phyloP scores from a whole-genome alignment of 2,888 invertebrate genomes.

The Heliconius charithonia region DNA sequence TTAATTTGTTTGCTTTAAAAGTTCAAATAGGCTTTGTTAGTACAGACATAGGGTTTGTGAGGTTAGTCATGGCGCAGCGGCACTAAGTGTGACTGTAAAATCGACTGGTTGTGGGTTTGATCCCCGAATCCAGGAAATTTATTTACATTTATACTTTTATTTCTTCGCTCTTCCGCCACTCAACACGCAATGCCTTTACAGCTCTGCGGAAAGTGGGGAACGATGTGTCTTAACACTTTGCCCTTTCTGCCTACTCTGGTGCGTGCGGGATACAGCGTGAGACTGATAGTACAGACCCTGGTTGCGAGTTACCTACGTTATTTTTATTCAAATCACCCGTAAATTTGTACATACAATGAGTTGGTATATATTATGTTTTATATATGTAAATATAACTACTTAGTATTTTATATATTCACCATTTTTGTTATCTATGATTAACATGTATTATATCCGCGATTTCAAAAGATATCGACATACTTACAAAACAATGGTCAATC shows the following conservation, averaged over 20 bases:
- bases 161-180: too few species aligned
- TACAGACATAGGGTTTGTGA: not conserved
- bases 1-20: constrained; percentile 35
- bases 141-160: too few species aligned
- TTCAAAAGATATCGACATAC: constrained; percentile 30
- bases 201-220: too few species aligned
- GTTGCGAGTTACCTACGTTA: constrained; percentile 10
- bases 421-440: constrained; percentile 13
- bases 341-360: constrained; percentile 7
- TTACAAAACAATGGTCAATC: constrained; percentile 31
- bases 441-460: constrained; percentile 20
- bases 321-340: constrained; percentile 7
- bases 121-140: too few species aligned
- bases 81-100: too few species aligned
- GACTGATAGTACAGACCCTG: not conserved
- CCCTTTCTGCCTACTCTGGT: too few species aligned
- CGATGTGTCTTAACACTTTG: too few species aligned
- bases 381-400: constrained; percentile 1
- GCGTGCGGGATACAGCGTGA: too few species aligned
- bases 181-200: too few species aligned
- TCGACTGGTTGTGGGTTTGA: too few species aligned
- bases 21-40: constrained; percentile 34
- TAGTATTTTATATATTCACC: constrained; percentile 2
- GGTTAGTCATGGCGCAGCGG: too few species aligned
- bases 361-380: not conserved